A percentile compares a stretch with the other conserved stretches of the same genome.
These are phyloP conservation scores for Lagenorhynchus albirostris DNA, from an alignment of 2,113 vertebrate species.

Conservation along the genomic window DNA sequence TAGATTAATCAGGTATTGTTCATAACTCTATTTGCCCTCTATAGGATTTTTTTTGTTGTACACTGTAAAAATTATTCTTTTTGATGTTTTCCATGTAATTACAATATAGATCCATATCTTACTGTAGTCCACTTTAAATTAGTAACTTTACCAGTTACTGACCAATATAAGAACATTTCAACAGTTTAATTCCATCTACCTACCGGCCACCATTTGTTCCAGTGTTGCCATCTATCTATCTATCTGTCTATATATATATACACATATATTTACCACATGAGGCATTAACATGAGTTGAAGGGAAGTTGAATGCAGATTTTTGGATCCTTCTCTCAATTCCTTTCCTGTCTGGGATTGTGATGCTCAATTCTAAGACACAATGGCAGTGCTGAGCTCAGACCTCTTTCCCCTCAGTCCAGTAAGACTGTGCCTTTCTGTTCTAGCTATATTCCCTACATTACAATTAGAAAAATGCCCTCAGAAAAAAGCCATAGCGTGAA, in stretches of 20 bases:
- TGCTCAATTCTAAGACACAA: neutral
- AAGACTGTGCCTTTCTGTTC: neutral
- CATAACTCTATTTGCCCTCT: neutral
- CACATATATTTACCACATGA: neutral
- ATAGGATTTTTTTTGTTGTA: neutral
- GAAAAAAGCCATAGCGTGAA: neutral
- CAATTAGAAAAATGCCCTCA: constrained; percentile 30
- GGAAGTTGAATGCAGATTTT: neutral
- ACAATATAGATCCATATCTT: neutral
- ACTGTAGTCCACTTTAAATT: neutral
- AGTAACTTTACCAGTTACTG: neutral
- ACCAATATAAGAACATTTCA: neutral
- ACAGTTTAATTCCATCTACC: neutral
- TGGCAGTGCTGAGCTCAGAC: neutral
- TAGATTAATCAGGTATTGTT: neutral
- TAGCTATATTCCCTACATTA: neutral
- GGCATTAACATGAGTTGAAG: neutral
- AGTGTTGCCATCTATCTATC: neutral
- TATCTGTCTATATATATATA: neutral
- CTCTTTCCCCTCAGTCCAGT: neutral
- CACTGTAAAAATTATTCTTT: neutral
- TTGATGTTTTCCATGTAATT: constrained; percentile 13
- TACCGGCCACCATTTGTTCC: neutral
- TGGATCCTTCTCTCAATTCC: neutral
- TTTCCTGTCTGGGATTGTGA: constrained; percentile 19